A percentile compares a stretch with the other conserved stretches of the same genome.
phyloP scores from a whole-genome alignment of 2,888 invertebrate species.

The Chydorus sphaericus region DNA sequence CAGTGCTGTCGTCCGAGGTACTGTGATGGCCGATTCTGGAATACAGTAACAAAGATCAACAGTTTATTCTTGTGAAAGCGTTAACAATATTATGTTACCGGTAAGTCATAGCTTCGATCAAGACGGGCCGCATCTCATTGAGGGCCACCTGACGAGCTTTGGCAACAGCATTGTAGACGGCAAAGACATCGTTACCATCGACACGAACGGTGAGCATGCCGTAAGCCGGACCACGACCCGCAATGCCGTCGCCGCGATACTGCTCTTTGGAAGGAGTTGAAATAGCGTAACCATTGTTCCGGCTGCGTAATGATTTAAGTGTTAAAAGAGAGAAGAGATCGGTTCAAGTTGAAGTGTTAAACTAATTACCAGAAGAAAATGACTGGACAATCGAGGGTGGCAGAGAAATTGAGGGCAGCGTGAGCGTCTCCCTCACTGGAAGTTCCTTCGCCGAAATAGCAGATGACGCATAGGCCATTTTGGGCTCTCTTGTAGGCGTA shows the following conservation, averaged over 20 bases:
- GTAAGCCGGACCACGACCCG: constrained; percentile 74
- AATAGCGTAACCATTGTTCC: constrained; percentile 98
- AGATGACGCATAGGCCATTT: constrained; percentile 51
- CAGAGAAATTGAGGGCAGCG: constrained; percentile 96
- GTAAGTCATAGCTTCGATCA: constrained; percentile 96
- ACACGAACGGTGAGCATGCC: constrained; percentile 79
- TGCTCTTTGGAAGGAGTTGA: constrained; percentile 89
- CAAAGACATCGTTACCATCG: constrained; percentile 93
- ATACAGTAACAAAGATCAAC: neutral
- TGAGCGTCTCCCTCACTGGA: constrained; percentile 98
- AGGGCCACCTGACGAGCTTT: constrained; percentile 58
- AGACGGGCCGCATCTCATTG: constrained; percentile 63
- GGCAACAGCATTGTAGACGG: constrained; percentile 78
- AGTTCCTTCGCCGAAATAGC: constrained; percentile 90
- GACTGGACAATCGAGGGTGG: constrained; percentile 84
- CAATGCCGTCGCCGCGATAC: constrained; percentile 92
- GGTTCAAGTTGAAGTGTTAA: too few species aligned
- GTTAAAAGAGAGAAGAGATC: too few species aligned
- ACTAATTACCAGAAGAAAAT: constrained; percentile 72
- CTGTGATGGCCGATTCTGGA: constrained; percentile 88
- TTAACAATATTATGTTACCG: constrained; percentile 48
- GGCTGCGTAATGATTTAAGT: too few species aligned
- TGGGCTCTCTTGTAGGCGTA: constrained; percentile 71
- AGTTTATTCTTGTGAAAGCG: too few species aligned
- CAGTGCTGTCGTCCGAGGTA: constrained; percentile 97